Conservation (phyloP, 2,888 invertebrate genomes). For the Calameuta filiformis region DNA sequence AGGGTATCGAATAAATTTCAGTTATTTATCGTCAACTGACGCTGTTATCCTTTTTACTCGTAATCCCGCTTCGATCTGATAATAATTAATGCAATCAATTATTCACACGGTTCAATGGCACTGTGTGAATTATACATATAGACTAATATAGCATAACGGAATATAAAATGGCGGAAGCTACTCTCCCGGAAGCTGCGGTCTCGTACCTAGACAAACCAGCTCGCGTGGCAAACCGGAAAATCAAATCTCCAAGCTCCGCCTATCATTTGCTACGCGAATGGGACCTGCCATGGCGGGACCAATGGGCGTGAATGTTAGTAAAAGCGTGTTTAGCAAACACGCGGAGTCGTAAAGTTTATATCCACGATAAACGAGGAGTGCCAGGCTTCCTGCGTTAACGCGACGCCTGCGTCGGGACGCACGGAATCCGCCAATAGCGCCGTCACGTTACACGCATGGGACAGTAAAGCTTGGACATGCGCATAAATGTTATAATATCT, state of each 20-base stretch:
- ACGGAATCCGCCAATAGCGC: background rate
- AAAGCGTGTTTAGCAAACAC: constrained; percentile 19
- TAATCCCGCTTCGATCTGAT: background rate
- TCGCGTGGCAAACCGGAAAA: background rate
- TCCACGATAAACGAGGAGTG: constrained; percentile 17
- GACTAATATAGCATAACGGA: background rate
- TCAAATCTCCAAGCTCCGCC: background rate
- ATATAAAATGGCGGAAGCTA: background rate
- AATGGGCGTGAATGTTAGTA: constrained; percentile 14
- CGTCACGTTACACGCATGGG: background rate
- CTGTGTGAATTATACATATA: background rate
- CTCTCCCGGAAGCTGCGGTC: background rate
- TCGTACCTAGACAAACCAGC: background rate
- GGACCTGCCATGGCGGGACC: constrained; percentile 12
- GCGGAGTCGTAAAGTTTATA: constrained; percentile 20
- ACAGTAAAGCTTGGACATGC: background rate
- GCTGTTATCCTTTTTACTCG: background rate
- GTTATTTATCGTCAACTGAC: constrained; percentile 49
- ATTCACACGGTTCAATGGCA: background rate
- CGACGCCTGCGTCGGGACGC: background rate
- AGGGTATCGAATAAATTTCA: constrained; percentile 49
- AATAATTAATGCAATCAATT: background rate
- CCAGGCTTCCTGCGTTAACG: constrained; percentile 14
- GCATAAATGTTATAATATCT: background rate
- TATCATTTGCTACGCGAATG: background rate